These are phyloP conservation scores for Pogoniulus pusillus DNA, from an alignment of 2,797 vertebrate species.

Conservation along the genomic window DNA sequence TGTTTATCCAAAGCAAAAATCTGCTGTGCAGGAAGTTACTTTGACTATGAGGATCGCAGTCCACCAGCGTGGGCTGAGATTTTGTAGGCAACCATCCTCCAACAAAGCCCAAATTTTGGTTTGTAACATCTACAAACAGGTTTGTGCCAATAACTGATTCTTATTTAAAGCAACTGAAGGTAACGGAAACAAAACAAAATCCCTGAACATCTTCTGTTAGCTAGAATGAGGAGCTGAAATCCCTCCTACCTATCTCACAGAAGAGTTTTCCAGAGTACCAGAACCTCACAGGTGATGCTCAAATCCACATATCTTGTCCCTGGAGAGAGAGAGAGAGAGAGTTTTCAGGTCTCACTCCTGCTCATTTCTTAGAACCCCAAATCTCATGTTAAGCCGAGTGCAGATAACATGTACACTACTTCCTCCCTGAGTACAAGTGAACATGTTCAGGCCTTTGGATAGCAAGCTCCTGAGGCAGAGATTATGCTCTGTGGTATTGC, in stretches of 20 bases:
- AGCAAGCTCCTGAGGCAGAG: conserved; percentile 32
- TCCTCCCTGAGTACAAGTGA: background rate
- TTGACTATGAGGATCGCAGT: background rate
- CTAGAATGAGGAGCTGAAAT: background rate
- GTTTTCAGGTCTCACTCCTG: background rate
- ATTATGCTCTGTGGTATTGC: conserved; percentile 43
- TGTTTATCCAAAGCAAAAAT: background rate
- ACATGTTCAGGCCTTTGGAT: background rate
- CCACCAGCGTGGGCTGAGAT: background rate
- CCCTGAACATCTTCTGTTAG: background rate
- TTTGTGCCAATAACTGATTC: background rate
- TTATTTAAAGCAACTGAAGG: background rate
- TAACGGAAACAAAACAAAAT: background rate
- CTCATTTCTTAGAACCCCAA: background rate
- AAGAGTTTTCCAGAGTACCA: background rate
- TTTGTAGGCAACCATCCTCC: background rate
- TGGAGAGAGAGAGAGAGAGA: background rate
- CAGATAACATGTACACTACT: background rate
- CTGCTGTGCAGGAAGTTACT: background rate
- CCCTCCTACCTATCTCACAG: background rate
- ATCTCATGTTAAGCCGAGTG: background rate
- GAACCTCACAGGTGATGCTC: background rate
- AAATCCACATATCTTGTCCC: background rate
- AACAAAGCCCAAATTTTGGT: background rate
- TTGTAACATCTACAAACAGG: background rate